Conservation (phyloP, 2,888 invertebrate genomes). For the Litoditis marina region DNA sequence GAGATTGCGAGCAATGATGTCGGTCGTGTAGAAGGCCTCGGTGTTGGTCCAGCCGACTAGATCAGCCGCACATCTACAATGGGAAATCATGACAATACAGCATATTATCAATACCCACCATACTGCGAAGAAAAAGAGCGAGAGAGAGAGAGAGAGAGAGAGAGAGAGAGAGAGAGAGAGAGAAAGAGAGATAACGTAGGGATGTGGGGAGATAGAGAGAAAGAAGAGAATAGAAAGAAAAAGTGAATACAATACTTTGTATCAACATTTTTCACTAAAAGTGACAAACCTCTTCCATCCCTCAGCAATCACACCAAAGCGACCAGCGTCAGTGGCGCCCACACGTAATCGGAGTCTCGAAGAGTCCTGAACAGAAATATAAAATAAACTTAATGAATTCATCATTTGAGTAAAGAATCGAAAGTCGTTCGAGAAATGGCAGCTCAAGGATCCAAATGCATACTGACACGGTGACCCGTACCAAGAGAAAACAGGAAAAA, state of each 20-base stretch:
- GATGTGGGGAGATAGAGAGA: background rate
- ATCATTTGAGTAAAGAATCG: no score
- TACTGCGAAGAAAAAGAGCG: no score
- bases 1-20: conserved; percentile 26
- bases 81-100: background rate
- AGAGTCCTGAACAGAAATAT: conserved; percentile 13
- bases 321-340: conserved; percentile 23
- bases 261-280: background rate
- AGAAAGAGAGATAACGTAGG: no score
- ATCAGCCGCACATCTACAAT: conserved; percentile 6
- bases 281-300: conserved; percentile 22
- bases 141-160: no score
- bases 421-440: no score
- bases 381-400: conserved; percentile 1
- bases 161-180: no score
- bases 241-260: background rate
- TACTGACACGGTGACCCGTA: no score
- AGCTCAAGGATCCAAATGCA: no score
- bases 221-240: background rate
- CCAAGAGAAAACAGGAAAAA: no score
- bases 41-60: conserved; percentile 21
- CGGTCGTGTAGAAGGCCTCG: conserved; percentile 26
- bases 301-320: conserved; percentile 29
- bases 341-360: conserved; percentile 27
- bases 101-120: no score